These are phyloP conservation scores for Hydrotaea cyrtoneurina DNA, from an alignment of 2,888 invertebrate species.

Conservation along the genomic window DNA sequence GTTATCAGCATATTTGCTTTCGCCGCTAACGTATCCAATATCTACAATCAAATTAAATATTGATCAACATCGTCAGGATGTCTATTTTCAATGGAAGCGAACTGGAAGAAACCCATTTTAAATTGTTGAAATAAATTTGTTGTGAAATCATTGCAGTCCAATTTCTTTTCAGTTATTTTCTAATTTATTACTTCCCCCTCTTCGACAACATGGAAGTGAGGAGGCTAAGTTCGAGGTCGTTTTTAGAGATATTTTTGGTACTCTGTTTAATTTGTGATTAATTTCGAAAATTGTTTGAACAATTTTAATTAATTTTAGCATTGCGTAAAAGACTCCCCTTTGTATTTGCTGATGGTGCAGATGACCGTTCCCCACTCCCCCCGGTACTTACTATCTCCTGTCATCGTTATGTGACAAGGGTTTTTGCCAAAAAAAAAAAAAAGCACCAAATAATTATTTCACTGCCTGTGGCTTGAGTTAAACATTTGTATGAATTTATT, in stretches of 20 bases:
- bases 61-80: background rate
- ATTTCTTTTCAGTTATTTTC: constrained; percentile 27
- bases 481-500: background rate
- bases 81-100: no score
- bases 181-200: constrained; percentile 9
- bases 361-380: no score
- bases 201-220: no score
- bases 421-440: background rate
- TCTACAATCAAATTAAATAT: constrained; percentile 20
- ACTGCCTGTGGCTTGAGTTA: background rate
- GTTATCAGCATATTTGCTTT: background rate
- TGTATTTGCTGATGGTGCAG: background rate
- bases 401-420: constrained; percentile 13
- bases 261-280: background rate
- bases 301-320: constrained; percentile 1
- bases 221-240: no score
- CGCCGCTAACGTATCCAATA: background rate
- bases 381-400: background rate
- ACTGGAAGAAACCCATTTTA: no score
- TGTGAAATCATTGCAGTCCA: background rate
- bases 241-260: no score
- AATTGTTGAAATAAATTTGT: background rate
- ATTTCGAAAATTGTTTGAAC: background rate
- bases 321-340: background rate
- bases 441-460: background rate